Evolutionary conservation across 1,140 invertebrate species (phyloP).

Genomic region (Colletes gigas): DNA sequence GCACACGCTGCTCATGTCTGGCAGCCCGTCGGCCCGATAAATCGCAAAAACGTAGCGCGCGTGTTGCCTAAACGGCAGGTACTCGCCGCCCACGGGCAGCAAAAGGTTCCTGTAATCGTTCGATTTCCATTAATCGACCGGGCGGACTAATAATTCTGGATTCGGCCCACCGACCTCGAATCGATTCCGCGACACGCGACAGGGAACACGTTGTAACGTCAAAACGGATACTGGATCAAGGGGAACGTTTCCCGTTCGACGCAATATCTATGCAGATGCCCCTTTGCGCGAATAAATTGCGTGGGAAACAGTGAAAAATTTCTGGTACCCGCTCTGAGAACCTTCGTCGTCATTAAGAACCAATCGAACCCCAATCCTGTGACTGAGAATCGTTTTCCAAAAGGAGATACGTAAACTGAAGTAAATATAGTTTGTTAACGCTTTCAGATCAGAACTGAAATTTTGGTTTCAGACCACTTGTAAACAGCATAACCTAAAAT

Average conservation of each 20-base stretch:
- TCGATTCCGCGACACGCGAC: background rate
- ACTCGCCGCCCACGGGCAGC: constrained; percentile 84
- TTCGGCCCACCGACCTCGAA: background rate
- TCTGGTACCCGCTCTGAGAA: background rate
- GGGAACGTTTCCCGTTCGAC: background rate
- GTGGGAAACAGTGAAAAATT: background rate
- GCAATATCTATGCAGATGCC: background rate
- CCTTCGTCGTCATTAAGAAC: background rate
- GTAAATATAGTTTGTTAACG: no score
- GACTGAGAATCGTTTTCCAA: no score
- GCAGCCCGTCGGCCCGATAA: constrained; percentile 85
- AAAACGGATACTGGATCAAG: background rate
- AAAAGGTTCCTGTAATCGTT: constrained; percentile 85
- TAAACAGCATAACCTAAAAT: no score
- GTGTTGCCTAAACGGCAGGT: constrained; percentile 82
- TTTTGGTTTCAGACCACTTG: no score
- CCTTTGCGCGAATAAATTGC: background rate
- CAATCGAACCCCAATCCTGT: background rate
- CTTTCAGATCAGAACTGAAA: no score
- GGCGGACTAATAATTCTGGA: background rate
- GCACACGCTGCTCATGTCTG: constrained; percentile 76
- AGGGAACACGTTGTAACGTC: background rate
- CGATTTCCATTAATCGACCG: constrained; percentile 11
- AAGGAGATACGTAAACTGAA: no score
- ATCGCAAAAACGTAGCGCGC: constrained; percentile 85